Base-by-base conservation (phyloP, 1,140 invertebrate species). In the Mercenaria mercenaria region DNA sequence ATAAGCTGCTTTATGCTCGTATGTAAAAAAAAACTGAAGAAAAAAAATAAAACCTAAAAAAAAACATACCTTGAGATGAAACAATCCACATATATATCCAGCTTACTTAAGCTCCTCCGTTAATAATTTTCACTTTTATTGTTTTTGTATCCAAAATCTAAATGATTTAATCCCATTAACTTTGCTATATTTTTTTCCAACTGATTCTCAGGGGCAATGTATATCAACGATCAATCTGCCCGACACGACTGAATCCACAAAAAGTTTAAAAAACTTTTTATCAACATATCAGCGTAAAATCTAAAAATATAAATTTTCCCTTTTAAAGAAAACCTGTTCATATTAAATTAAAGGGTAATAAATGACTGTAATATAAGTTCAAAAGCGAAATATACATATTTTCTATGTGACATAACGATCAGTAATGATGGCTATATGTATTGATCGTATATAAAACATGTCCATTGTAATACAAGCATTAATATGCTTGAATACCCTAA, bases 401-500 rank as follows among this genome's bases (percentile, higher is more conserved):
- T 39, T 72, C 11, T 39, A 15, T 23, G 67, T 72, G 67, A 41
- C 39, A 72, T 72, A 72, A 72, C 67, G 4, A 15, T 15, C 18
- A 39, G 4, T 39, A 39, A 72, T 39, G 67, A 72, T 72, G 34
- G n/a, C n/a, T 20, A 72, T 72, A 72, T 39, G 37, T 72, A 72
- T 72, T 72, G 67, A 72, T 72, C 67, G 34, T 37, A 15, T 72
- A 39, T 72, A 13, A 72, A 37, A 39, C n/a, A 72, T 72, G 67
- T 72, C 67, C 23, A 29, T 37, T 72, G 34, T 72, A 59, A 59
- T 59, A n/a, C 3, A 20, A 8, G 34, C 20, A 39, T 8, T 29
- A 59, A 59, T 26, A 80, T 41, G 80, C 80, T 64, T 82, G 15
- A 64, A 39, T 67, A 26, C 26, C 39, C 80, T 82, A 82, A 61